Base-by-base conservation (phyloP, 2,888 invertebrate species). In the Tolmerus cingulatus region DNA sequence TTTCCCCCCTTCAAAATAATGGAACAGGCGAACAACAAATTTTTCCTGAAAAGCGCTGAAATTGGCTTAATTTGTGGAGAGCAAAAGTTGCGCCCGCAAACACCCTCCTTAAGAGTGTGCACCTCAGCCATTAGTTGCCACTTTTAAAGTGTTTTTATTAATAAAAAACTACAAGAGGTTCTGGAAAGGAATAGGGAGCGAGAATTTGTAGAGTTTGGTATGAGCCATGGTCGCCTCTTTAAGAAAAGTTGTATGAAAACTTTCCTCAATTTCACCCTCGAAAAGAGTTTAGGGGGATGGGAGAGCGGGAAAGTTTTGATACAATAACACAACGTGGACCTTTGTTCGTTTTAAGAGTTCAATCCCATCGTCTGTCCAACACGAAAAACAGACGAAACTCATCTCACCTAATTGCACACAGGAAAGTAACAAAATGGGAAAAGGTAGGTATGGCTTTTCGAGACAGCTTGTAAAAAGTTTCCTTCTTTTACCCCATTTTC, bases 391-490 rank as follows among this genome's bases (percentile, higher is more conserved):
- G 86, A 88, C 86, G 88, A 87, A 87, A 88, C 85, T 88, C 88
- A 88, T 88, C 87, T 88, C 87, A 88, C 88, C 87, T 88, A 88
- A 88, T 88, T 88, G 88, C 88, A 87, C 88, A 88, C 88, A 88
- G 87, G 85, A 87, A 88, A 87, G 85, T 84, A 82, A 82, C 88
- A 87, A 88, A 88, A 88, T 87, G 79, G 85, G 79, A 87, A 85
- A 87, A 88, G 81, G 87, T 87, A 88, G 81, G 87, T 87, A 88
- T 88, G 87, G 85, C 87, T 88, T 66, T 88, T 84, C 37, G 78
- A 87, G 74, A 85, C 87, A 85, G 37, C 79, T 87, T 55, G 37
- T 87, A 79, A 88, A 79, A 88, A 88, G 88, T 88, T 88, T 88
- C 81, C 74, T 55, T 88, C 77, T 86, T 86, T 86, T 87, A 76